phyloP scores from a whole-genome alignment of 2,888 invertebrate species.

The Augochlorella aurata region DNA sequence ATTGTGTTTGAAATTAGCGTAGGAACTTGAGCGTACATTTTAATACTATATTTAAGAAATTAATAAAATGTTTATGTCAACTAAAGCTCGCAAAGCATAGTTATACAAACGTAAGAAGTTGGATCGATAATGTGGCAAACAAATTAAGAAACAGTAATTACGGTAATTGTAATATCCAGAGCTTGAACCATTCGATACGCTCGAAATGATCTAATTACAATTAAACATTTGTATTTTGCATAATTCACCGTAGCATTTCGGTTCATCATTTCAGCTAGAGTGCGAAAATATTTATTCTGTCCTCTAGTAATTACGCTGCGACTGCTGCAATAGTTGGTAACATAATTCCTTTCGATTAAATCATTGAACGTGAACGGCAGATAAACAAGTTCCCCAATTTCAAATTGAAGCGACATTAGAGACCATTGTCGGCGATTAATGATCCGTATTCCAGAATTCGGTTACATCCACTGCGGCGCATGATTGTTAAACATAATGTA shows the following conservation, averaged over 20 bases:
- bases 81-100: no score
- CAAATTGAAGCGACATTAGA: background rate
- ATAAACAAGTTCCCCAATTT: conserved; percentile 8
- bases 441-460: conserved; percentile 2
- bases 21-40: no score
- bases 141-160: no score
- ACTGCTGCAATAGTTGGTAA: background rate
- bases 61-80: no score
- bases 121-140: no score
- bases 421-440: conserved; percentile 12
- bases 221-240: background rate
- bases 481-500: conserved; percentile 11
- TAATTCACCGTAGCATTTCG: background rate
- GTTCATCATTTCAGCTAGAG: no score
- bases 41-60: no score
- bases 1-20: no score
- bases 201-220: no score
- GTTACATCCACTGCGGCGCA: background rate
- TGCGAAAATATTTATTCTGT: background rate
- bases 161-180: no score
- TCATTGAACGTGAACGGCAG: background rate
- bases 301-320: background rate
- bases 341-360: background rate
- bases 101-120: no score
- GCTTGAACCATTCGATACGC: no score